Base-by-base conservation (phyloP, 2,888 invertebrate genomes). In the Xestoiulus laeticollis region DNA sequence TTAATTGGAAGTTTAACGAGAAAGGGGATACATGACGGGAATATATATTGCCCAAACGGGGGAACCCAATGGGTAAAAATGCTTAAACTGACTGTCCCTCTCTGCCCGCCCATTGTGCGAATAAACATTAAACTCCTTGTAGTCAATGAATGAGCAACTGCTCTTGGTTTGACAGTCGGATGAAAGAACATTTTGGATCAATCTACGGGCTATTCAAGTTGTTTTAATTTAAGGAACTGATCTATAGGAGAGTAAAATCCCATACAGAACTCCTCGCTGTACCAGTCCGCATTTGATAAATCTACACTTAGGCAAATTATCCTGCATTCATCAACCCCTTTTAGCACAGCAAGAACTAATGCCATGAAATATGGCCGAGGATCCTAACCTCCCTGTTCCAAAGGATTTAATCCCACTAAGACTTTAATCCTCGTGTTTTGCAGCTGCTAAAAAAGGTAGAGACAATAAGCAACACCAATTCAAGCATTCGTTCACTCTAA, bases 1-100 rank as follows among this genome's bases (percentile, higher is more conserved):
- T 78, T 78, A 78, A 78, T 78, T 78, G 78, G 78, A 78, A 30
- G 78, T 78, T 78, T 78, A 78, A 78, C 78, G 78, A 78, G 78
- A 78, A 30, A 30, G 78, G 78, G 78, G 78, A 30, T 30, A 22
- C 30, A 30, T 78, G 78, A 78, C 78, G 14, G 78, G 78, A 78
- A 78, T 78, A 78, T n/a, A n/a, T 12, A 78, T 78, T 78, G 30
- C 78, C 78, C 30, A 78, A 78, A 78, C 30, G 14, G 78, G 78
- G 78, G 78, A 78, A 14, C 8, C 26, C 78, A 78, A 26, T 78
- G 30, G 78, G 78, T 30, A 78, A 12, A 78, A 78, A 78, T 78
- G 30, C 30, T 26, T 78, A 26, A 78, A 22, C 30, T 78, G 78
- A 78, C 26, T 78, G 78, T 30, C 26, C 19, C n/a, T 3, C 19